These are phyloP conservation scores for Benitochromis conjunctus DNA, from an alignment of 2,113 vertebrate species.

Conservation along the genomic window DNA sequence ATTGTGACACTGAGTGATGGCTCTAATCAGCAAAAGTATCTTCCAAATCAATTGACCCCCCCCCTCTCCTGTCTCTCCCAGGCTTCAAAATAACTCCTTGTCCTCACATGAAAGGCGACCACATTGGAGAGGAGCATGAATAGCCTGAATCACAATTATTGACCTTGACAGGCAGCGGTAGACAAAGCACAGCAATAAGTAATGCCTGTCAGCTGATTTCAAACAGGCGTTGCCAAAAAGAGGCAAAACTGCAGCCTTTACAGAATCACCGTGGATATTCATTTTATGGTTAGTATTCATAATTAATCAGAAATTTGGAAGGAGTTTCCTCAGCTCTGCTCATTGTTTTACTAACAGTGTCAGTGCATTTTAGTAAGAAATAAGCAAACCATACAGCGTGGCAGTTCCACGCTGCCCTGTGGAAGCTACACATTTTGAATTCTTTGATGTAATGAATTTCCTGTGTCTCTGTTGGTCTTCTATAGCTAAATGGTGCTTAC, in stretches of 20 bases:
- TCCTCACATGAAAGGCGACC: slow-evolving; percentile 49
- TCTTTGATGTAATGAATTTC: not conserved
- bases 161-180: slow-evolving; percentile 57
- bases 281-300: not conserved
- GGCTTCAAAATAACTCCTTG: slow-evolving; percentile 50
- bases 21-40: slow-evolving; percentile 77
- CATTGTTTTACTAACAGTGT: not conserved
- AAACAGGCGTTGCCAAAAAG: not conserved
- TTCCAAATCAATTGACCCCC: slow-evolving; percentile 73
- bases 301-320: not conserved
- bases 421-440: not conserved
- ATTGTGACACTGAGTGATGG: slow-evolving; percentile 80
- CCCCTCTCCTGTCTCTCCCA: slow-evolving; percentile 30
- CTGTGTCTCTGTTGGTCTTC: not conserved
- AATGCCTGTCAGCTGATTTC: slow-evolving; percentile 24
- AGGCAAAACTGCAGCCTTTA: not conserved
- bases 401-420: not conserved
- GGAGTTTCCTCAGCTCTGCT: not conserved
- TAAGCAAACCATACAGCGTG: not conserved
- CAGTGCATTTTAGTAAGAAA: not conserved
- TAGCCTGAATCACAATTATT: slow-evolving; percentile 65
- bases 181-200: slow-evolving; percentile 28
- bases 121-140: slow-evolving; percentile 65
- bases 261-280: not conserved
- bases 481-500: not conserved